Evolutionary conservation across 23 tunicate species (phyloP).

Genomic region (Halocynthia aurantium): DNA sequence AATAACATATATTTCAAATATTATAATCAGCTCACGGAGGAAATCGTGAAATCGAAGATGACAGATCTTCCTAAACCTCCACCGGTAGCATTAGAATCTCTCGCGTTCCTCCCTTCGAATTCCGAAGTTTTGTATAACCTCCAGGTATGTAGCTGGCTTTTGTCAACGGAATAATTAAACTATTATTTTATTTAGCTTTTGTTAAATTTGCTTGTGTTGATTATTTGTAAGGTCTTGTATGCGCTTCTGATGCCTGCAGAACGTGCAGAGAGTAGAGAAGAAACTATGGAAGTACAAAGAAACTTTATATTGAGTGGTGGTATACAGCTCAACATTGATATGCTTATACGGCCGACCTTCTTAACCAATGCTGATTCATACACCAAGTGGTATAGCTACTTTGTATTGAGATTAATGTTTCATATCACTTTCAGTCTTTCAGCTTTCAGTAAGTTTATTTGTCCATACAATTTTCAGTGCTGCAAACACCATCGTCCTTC

Average conservation of each 20-base stretch:
- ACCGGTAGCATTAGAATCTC: slow-evolving; percentile 20
- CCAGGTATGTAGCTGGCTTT: slow-evolving; percentile 15
- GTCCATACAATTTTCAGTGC: slow-evolving; percentile 6
- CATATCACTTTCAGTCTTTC: not conserved
- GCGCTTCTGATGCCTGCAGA: slow-evolving; percentile 24
- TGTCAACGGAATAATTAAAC: not conserved
- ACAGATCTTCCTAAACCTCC: slow-evolving; percentile 16
- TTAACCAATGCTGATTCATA: slow-evolving; percentile 12
- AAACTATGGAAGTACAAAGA: slow-evolving; percentile 16
- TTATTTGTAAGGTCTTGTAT: slow-evolving; percentile 12
- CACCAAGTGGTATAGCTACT: slow-evolving; percentile 18
- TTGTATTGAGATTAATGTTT: not conserved
- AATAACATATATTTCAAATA: not conserved
- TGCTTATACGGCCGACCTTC: slow-evolving; percentile 8
- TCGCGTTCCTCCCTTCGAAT: slow-evolving; percentile 10
- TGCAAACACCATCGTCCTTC: slow-evolving; percentile 11
- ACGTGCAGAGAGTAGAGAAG: slow-evolving; percentile 23
- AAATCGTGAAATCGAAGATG: slow-evolving; percentile 19
- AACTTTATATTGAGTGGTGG: slow-evolving; percentile 22
- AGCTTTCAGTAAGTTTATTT: not conserved
- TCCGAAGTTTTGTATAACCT: slow-evolving; percentile 26
- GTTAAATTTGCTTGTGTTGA: not conserved
- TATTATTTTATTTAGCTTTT: not conserved
- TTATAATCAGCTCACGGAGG: slow-evolving; percentile 18
- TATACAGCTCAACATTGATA: slow-evolving; percentile 15